Conservation (phyloP, 2,888 invertebrate genomes). For the Eudiplozoon nipponicum region DNA sequence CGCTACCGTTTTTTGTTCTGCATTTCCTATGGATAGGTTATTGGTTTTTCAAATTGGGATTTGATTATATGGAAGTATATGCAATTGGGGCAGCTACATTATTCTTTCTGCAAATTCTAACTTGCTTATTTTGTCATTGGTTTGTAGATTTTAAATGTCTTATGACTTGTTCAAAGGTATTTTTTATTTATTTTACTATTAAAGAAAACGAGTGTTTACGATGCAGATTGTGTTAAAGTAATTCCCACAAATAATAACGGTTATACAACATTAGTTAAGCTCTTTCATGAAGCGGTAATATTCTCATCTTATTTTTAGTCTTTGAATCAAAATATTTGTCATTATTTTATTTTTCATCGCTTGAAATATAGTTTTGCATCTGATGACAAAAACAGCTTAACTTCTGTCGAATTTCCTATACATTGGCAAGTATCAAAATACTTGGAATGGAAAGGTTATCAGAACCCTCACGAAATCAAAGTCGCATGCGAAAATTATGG, state of each 20-base stretch:
- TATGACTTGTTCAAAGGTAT: no score
- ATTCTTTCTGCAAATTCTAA: no score
- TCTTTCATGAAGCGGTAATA: conserved; percentile 32
- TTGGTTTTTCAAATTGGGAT: no score
- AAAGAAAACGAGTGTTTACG: no score
- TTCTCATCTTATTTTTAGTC: no score
- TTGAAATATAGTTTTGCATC: conserved; percentile 61
- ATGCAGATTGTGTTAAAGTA: conserved; percentile 57
- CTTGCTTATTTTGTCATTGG: no score
- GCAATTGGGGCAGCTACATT: no score
- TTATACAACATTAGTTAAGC: conserved; percentile 54
- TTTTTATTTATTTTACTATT: no score
- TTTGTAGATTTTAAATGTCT: no score
- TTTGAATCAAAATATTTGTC: conserved; percentile 10
- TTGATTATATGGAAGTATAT: no score
- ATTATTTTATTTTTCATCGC: conserved; percentile 75
- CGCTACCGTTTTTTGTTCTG: no score
- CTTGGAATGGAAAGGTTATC: conserved; percentile 47
- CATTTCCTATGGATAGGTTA: no score
- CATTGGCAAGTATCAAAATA: conserved; percentile 27
- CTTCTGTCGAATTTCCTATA: conserved; percentile 51
- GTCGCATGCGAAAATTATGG: conserved; percentile 37
- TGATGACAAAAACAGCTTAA: conserved; percentile 44
- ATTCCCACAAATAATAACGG: conserved; percentile 87
- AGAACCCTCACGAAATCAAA: conserved; percentile 45